Evolutionary conservation across 2,888 invertebrate genomes (phyloP).

Genomic region (Taphrorychus bicolor): DNA sequence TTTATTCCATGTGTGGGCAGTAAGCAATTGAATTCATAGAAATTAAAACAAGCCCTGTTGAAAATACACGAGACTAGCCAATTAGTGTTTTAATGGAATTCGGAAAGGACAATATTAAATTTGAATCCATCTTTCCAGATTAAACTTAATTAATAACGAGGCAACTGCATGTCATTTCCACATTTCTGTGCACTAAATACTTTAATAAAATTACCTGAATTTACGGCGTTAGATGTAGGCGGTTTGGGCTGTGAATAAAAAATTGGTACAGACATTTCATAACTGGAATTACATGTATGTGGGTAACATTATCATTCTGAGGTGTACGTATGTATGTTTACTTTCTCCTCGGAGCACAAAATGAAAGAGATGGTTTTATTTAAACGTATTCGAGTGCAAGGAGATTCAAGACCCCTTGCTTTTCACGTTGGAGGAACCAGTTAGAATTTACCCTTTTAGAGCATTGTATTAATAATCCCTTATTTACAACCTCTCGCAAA

Average conservation of each 20-base stretch:
- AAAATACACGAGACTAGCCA: background rate
- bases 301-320: background rate
- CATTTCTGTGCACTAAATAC: background rate
- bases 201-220: background rate
- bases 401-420: too few species aligned
- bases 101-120: background rate
- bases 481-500: slow-evolving; percentile 22
- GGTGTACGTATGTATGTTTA: background rate
- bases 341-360: background rate
- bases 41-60: background rate
- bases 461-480: slow-evolving; percentile 30
- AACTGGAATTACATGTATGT: background rate
- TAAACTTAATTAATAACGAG: background rate
- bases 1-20: background rate
- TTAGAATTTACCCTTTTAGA: slow-evolving; percentile 17
- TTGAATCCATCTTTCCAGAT: background rate
- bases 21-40: background rate
- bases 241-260: background rate
- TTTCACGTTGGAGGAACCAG: too few species aligned
- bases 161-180: background rate
- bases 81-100: background rate
- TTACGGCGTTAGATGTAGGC: background rate
- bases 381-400: too few species aligned
- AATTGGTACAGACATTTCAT: background rate
- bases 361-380: background rate